phyloP scores from a whole-genome alignment of 2,797 vertebrate genomes.

The Cossypha caffra region DNA sequence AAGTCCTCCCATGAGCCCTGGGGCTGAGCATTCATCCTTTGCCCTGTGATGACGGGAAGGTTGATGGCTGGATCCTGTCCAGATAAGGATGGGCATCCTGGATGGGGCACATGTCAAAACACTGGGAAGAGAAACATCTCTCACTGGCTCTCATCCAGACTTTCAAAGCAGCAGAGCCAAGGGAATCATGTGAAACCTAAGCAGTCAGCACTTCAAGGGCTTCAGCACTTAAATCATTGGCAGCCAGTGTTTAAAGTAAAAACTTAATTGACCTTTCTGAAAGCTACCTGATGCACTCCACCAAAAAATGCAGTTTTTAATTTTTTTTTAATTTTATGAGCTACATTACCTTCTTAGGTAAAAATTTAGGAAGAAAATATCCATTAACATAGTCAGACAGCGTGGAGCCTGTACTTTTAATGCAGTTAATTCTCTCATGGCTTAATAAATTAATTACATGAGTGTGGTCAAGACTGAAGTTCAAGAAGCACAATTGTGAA shows the following conservation, averaged over 20 bases:
- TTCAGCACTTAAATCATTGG: neutral
- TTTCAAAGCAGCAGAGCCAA: neutral
- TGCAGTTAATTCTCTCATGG: slow-evolving; percentile 37
- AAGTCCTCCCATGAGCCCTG: neutral
- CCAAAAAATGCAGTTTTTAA: neutral
- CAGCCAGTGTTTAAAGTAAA: neutral
- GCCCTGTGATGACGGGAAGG: neutral
- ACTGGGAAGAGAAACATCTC: neutral
- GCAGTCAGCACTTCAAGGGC: neutral
- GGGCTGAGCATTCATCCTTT: neutral
- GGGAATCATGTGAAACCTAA: neutral
- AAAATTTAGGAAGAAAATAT: neutral
- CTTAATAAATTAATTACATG: slow-evolving; percentile 46
- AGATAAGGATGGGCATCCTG: neutral
- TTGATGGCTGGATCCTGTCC: neutral
- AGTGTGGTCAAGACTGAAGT: neutral
- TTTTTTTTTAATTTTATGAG: neutral
- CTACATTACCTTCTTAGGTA: neutral
- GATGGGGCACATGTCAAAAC: neutral
- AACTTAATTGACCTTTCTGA: neutral
- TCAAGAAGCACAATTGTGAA: neutral
- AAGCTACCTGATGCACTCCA: neutral
- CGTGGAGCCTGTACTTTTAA: slow-evolving; percentile 50
- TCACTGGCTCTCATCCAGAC: neutral
- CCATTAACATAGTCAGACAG: slow-evolving; percentile 29